phyloP scores from a whole-genome alignment of 2,888 invertebrate species.

The Dyspetes luteomarginatus region DNA sequence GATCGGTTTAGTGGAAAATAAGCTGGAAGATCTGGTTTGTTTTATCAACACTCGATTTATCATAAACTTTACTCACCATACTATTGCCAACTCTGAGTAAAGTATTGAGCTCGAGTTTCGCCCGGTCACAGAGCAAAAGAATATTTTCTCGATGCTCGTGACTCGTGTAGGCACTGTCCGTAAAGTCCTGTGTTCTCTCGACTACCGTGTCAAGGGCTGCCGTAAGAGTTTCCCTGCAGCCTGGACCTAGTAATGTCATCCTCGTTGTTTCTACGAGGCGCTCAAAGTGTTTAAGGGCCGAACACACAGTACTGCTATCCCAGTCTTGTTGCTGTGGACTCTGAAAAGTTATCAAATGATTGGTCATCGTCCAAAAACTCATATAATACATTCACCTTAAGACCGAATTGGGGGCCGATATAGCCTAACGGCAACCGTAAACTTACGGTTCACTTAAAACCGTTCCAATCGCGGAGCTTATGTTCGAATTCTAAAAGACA shows the following conservation, averaged over 20 bases:
- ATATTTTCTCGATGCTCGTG: slow-evolving; percentile 99
- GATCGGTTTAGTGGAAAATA: too few species aligned
- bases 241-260: slow-evolving; percentile 89
- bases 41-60: too few species aligned
- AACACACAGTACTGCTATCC: slow-evolving; percentile 90
- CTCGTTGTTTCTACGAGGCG: slow-evolving; percentile 94
- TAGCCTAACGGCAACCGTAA: too few species aligned
- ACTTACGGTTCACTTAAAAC: too few species aligned
- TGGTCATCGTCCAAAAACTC: too few species aligned
- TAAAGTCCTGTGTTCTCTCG: slow-evolving; percentile 99
- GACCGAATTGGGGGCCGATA: too few species aligned
- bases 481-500: too few species aligned
- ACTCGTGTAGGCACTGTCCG: slow-evolving; percentile 99
- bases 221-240: slow-evolving; percentile 91
- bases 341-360: slow-evolving; percentile 66
- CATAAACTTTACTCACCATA: slow-evolving; percentile 86
- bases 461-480: too few species aligned
- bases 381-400: too few species aligned
- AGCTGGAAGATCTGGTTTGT: too few species aligned
- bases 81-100: slow-evolving; percentile 93
- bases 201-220: slow-evolving; percentile 95
- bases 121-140: slow-evolving; percentile 93
- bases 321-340: slow-evolving; percentile 86
- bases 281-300: slow-evolving; percentile 93
- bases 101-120: slow-evolving; percentile 95